phyloP scores from a whole-genome alignment of 2,888 invertebrate species.

The Syrista parreyssii region DNA sequence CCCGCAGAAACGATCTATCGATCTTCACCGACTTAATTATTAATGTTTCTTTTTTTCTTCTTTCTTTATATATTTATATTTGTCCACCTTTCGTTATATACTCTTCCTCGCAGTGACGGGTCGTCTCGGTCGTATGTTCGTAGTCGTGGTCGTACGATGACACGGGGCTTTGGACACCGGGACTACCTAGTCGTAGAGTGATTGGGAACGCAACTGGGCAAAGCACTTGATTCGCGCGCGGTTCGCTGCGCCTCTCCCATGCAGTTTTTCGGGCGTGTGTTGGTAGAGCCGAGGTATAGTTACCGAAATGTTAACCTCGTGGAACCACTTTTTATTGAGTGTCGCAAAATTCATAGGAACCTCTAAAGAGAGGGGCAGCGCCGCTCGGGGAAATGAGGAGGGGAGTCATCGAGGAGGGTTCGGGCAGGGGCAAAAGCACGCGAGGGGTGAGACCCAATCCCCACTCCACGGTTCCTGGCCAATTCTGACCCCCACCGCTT shows the following conservation, averaged over 20 bases:
- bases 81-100: neutral
- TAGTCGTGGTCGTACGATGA: conserved; percentile 16
- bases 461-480: neutral
- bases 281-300: conserved; percentile 55
- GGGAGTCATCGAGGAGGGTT: conserved; percentile 60
- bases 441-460: neutral
- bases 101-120: neutral
- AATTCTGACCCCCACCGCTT: neutral
- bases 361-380: conserved; percentile 58
- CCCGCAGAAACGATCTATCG: neutral
- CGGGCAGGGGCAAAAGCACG: conserved; percentile 5
- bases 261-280: conserved; percentile 58
- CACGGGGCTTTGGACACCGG: conserved; percentile 57
- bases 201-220: conserved; percentile 67
- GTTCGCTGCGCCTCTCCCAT: conserved; percentile 66
- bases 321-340: conserved; percentile 74
- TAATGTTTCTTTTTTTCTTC: neutral
- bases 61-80: neutral
- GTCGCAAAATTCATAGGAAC: conserved; percentile 73
- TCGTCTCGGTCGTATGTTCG: neutral
- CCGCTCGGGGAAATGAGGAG: conserved; percentile 46
- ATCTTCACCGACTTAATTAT: neutral
- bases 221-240: conserved; percentile 66
- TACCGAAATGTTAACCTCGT: conserved; percentile 71
- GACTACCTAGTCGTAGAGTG: conserved; percentile 67